These are phyloP conservation scores for Amblyteles armatorius DNA, from an alignment of 2,888 invertebrate genomes.

Conservation along the genomic window DNA sequence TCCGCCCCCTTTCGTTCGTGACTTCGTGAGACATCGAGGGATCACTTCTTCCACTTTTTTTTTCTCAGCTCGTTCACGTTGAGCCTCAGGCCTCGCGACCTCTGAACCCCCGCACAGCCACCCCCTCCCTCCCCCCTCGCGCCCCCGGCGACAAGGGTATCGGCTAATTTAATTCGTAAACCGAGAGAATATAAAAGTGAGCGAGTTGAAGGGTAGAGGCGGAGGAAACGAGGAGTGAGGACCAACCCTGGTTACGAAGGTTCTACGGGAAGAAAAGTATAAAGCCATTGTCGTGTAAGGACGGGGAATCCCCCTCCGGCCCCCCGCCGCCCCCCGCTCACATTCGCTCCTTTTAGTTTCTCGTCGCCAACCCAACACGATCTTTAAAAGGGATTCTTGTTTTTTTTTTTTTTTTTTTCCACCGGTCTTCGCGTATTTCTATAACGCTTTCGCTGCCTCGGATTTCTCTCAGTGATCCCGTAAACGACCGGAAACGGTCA, in stretches of 20 bases:
- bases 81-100: constrained; percentile 70
- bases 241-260: constrained; percentile 20
- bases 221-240: constrained; percentile 33
- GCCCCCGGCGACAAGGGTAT: constrained; percentile 64
- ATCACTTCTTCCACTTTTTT: constrained; percentile 75
- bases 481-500: not conserved
- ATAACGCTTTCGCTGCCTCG: not conserved
- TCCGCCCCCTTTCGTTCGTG: constrained; percentile 73
- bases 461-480: not conserved
- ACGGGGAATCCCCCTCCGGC: constrained; percentile 47
- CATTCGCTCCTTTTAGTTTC: constrained; percentile 41
- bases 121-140: constrained; percentile 9
- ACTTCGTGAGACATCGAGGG: constrained; percentile 82
- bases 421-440: constrained; percentile 10
- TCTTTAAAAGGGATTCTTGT: constrained; percentile 31
- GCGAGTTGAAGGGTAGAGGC: constrained; percentile 53
- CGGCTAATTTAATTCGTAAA: constrained; percentile 81
- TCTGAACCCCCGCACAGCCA: constrained; percentile 28
- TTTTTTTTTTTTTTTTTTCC: constrained; percentile 6
- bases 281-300: constrained; percentile 70
- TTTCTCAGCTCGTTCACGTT: constrained; percentile 74
- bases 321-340: constrained; percentile 42
- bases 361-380: constrained; percentile 36
- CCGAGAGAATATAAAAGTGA: constrained; percentile 72
- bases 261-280: constrained; percentile 59